A percentile compares a stretch with the other conserved stretches of the same genome.
These are phyloP conservation scores for Vulpes vulpes DNA, from an alignment of 2,113 vertebrate genomes.

Conservation along the genomic window DNA sequence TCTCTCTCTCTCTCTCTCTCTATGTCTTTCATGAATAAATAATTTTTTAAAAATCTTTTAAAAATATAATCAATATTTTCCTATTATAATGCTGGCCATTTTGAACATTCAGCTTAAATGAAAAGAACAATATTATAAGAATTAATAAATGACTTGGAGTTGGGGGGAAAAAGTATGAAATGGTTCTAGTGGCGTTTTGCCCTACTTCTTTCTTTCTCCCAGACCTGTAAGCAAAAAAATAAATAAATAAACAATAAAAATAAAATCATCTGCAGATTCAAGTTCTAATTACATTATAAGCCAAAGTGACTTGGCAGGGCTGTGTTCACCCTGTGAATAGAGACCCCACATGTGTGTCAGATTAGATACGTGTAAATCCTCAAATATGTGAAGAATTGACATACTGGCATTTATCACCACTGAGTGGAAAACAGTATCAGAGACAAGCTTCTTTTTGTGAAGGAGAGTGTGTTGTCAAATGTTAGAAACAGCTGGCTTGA, in stretches of 20 bases:
- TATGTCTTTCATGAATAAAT: too few relatives aligned
- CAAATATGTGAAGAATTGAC: slow-evolving; percentile 17
- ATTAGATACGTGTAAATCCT: background rate
- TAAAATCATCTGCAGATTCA: background rate
- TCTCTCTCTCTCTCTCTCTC: too few relatives aligned
- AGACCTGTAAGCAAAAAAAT: background rate
- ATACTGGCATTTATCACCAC: slow-evolving; percentile 9
- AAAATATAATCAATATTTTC: too few relatives aligned
- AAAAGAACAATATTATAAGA: background rate
- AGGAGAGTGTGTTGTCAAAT: slow-evolving; percentile 37
- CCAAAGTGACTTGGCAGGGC: background rate
- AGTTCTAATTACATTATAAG: background rate
- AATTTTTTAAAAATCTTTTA: too few relatives aligned
- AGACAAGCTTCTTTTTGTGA: slow-evolving; percentile 49
- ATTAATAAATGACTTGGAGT: background rate
- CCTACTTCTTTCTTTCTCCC: background rate
- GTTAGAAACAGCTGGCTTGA: slow-evolving; percentile 71
- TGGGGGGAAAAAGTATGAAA: background rate
- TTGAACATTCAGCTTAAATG: background rate
- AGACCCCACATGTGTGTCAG: background rate
- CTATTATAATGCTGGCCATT: too few relatives aligned
- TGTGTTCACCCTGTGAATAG: background rate
- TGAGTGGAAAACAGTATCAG: background rate
- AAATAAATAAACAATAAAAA: background rate
- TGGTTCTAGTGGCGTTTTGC: background rate